Base-by-base conservation (phyloP, 2,888 invertebrate genomes). In the Dusona sp. region DNA sequence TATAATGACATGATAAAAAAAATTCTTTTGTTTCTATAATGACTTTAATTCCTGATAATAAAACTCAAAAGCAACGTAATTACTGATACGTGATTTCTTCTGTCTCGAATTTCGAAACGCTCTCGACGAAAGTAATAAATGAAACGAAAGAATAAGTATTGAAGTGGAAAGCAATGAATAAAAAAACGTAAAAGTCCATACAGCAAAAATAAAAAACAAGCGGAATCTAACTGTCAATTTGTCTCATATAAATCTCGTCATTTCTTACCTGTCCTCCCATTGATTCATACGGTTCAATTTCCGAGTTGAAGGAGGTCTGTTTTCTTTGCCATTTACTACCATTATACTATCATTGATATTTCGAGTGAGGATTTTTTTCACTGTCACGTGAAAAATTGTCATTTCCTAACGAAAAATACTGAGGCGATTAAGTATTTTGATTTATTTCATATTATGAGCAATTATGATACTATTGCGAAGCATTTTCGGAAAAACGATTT, bases 281-380 rank as follows among this genome's bases (percentile, higher is more conserved):
- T 90, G 88, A 91, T 88, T 89, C 87, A 88, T 88, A 87, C 86
- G 84, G 88, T 90, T 90, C 89, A 88, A 90, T 90, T 87, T 89
- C 72, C 70, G 77, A 88, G 87, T 36, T 48, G 33, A n/a, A n/a
- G 86, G 64, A 82, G 86, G n/a, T 65, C 48, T 83, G 67, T 48
- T 74, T 72, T 72, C 45, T 36, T 74, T 83, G 68, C 84, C 80
- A 90, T 89, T 89, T 88, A 88, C 84, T 83, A 74, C 78, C 72
- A 85, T n/a, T n/a, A n/a, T 38, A 78, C 80, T 64, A 57, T 48
- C 79, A 51, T 68, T 75, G 84, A 90, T 89, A 88, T 89, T 87
- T 82, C 79, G 72, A 70, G 75, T 48, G 68, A 51, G 25, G 82
- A 81, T 70, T 79, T 83, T 85, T 89, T 79, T 65, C 79, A n/a